These are phyloP conservation scores for Aphelenchoides fujianensis DNA, from an alignment of 1,140 invertebrate species.

Conservation along the genomic window DNA sequence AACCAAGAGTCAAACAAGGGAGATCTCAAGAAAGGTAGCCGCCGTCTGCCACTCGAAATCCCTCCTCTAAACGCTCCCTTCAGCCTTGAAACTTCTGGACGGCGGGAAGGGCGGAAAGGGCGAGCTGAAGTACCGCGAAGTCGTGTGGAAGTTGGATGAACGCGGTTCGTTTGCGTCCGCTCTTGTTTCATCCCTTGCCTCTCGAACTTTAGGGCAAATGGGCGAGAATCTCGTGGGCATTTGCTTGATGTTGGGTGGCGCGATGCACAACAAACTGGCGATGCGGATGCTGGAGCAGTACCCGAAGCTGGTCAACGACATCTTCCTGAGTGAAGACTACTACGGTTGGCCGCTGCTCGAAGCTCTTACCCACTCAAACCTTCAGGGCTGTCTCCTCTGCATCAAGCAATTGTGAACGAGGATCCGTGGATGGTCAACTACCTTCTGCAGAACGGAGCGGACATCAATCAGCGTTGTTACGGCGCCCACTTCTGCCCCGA, in stretches of 20 bases:
- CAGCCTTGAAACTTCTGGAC: constrained; percentile 57
- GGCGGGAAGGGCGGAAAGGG: constrained; percentile 66
- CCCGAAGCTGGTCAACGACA: constrained; percentile 90
- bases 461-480: constrained; percentile 82
- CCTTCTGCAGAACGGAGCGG: constrained; percentile 81
- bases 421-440: constrained; percentile 95
- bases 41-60: not conserved
- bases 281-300: constrained; percentile 82
- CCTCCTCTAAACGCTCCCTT: constrained; percentile 18
- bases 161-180: constrained; percentile 64
- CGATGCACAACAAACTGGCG: constrained; percentile 84
- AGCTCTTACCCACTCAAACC: not conserved
- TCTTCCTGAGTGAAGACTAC: constrained; percentile 80
- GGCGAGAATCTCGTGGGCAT: constrained; percentile 90
- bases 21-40: constrained; percentile 56
- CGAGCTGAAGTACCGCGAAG: constrained; percentile 72
- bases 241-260: constrained; percentile 84
- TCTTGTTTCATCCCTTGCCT: not conserved
- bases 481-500: constrained; percentile 95
- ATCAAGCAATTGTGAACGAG: constrained; percentile 96
- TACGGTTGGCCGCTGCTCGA: constrained; percentile 35
- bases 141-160: constrained; percentile 88
- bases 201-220: constrained; percentile 73
- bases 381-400: constrained; percentile 67
- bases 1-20: constrained; percentile 58